phyloP scores from a whole-genome alignment of 2,113 vertebrate species.

The Mesembrinibis cayennensis region DNA sequence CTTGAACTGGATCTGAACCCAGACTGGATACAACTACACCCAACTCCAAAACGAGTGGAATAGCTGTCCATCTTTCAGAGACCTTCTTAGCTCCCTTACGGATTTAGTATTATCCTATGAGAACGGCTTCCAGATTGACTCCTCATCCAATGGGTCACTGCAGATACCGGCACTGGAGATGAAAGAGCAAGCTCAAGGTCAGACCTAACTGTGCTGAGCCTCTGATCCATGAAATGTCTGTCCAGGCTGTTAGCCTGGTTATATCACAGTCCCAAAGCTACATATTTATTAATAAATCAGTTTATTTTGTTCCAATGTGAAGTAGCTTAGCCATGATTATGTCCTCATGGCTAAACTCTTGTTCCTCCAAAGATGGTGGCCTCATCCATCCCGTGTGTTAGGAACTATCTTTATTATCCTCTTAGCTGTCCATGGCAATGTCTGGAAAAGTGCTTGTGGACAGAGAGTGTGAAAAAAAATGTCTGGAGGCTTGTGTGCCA shows the following conservation, averaged over 20 bases:
- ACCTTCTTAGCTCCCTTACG: background rate
- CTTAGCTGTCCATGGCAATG: background rate
- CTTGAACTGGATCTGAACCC: constrained; percentile 15
- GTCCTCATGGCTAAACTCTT: background rate
- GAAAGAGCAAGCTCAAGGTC: background rate
- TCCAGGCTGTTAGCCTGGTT: background rate
- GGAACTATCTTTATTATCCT: background rate
- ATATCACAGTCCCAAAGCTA: background rate
- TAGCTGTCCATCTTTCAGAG: background rate
- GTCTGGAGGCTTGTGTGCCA: background rate
- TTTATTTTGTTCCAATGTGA: background rate
- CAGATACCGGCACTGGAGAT: too few species aligned
- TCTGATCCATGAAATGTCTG: background rate
- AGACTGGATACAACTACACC: background rate
- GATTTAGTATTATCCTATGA: too few species aligned
- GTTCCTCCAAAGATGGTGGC: background rate
- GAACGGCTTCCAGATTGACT: background rate
- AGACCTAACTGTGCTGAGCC: background rate
- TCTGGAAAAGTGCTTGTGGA: background rate
- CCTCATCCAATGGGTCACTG: accelerated
- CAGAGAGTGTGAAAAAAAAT: background rate
- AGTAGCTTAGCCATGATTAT: background rate
- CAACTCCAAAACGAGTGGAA: too few species aligned
- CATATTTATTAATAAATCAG: background rate
- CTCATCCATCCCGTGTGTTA: background rate